These are phyloP conservation scores for Lasioglossum vierecki DNA, from an alignment of 2,888 invertebrate genomes.

Conservation along the genomic window DNA sequence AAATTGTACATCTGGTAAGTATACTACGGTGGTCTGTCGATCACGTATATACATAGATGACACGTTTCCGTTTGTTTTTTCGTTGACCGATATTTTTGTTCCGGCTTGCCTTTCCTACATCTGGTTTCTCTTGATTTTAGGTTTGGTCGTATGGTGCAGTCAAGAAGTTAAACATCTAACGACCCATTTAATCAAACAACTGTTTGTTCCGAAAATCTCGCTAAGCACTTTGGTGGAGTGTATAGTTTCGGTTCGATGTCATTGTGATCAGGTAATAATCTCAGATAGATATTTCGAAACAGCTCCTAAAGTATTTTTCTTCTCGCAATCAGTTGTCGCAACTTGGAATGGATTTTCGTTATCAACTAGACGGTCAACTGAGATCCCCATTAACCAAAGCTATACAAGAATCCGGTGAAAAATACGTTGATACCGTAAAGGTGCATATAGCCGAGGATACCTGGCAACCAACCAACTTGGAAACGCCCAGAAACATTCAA, in stretches of 20 bases:
- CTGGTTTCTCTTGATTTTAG: conserved; percentile 81
- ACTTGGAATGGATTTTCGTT: conserved; percentile 94
- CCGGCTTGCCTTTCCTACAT: background rate
- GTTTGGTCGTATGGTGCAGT: conserved; percentile 96
- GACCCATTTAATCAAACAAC: conserved; percentile 93
- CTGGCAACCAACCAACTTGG: conserved; percentile 93
- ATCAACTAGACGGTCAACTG: conserved; percentile 94
- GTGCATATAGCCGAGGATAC: conserved; percentile 91
- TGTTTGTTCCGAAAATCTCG: conserved; percentile 95
- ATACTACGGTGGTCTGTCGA: conserved; percentile 8
- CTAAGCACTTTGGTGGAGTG: conserved; percentile 94
- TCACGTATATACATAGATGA: background rate
- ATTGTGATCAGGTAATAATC: conserved; percentile 87
- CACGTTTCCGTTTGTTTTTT: background rate
- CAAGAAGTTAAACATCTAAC: conserved; percentile 92
- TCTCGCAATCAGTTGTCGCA: conserved; percentile 85
- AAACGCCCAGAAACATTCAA: conserved; percentile 85
- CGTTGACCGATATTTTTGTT: background rate
- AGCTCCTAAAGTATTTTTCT: background rate
- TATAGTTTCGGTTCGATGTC: conserved; percentile 91
- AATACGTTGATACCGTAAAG: conserved; percentile 92
- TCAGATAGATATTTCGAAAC: background rate
- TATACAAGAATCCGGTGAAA: conserved; percentile 91
- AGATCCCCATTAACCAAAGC: conserved; percentile 91
- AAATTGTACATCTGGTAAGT: conserved; percentile 89